phyloP scores from a whole-genome alignment of 2,888 invertebrate species.

The Leucozona laternaria region DNA sequence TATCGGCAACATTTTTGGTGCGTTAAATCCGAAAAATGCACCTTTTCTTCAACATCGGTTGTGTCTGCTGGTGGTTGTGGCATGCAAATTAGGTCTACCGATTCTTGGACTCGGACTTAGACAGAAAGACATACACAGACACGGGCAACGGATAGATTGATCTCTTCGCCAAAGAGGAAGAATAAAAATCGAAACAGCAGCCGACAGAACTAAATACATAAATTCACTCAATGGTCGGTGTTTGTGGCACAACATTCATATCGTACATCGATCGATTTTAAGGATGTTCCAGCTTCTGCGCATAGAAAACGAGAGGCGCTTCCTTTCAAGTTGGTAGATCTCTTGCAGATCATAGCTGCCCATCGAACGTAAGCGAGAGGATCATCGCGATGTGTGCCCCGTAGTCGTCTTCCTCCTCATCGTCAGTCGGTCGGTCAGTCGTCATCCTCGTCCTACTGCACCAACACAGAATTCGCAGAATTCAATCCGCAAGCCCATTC shows the following conservation, averaged over 20 bases:
- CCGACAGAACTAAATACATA: slow-evolving; percentile 68
- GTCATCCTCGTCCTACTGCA: background rate
- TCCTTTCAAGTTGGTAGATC: slow-evolving; percentile 68
- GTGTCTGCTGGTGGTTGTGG: slow-evolving; percentile 19
- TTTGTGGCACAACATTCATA: slow-evolving; percentile 73
- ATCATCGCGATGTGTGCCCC: slow-evolving; percentile 48
- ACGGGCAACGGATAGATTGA: slow-evolving; percentile 57
- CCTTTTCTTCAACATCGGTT: slow-evolving; percentile 46
- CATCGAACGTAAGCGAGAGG: slow-evolving; percentile 45
- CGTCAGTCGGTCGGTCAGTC: background rate
- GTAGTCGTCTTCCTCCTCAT: background rate
- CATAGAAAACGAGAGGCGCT: slow-evolving; percentile 68
- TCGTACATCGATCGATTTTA: slow-evolving; percentile 76
- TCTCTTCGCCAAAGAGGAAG: slow-evolving; percentile 33
- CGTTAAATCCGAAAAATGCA: slow-evolving; percentile 60
- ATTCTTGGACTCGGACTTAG: slow-evolving; percentile 50
- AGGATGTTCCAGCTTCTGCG: slow-evolving; percentile 75
- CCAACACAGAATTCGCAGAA: slow-evolving; percentile 59
- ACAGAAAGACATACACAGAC: slow-evolving; percentile 54
- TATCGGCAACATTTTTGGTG: slow-evolving; percentile 43
- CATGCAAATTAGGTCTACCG: slow-evolving; percentile 73
- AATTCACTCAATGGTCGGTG: slow-evolving; percentile 65
- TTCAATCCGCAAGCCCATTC: slow-evolving; percentile 45
- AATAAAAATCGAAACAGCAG: slow-evolving; percentile 54
- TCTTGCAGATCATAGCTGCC: slow-evolving; percentile 41